Conservation (phyloP, 2,888 invertebrate genomes). For the Monoplex corrugatus region DNA sequence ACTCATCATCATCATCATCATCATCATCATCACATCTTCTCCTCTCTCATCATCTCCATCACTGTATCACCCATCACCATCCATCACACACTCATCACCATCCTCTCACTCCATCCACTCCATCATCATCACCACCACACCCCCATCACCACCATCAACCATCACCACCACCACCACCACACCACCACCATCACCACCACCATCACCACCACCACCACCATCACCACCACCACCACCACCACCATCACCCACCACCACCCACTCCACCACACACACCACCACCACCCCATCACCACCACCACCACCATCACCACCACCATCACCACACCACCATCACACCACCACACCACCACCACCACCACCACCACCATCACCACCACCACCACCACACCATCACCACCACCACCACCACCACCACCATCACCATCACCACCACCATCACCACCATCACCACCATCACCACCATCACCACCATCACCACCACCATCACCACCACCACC, state of each 20-base stretch:
- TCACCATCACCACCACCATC: too few relatives aligned
- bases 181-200: neutral
- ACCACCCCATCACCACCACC: neutral
- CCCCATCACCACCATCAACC: too few relatives aligned
- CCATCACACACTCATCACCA: neutral
- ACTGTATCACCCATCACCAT: neutral
- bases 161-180: neutral
- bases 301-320: neutral
- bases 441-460: too few relatives aligned
- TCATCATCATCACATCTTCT: too few relatives aligned
- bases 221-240: neutral
- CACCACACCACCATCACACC: too few relatives aligned
- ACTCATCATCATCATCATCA: too few relatives aligned
- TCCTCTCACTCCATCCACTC: neutral
- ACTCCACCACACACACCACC: neutral
- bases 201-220: neutral
- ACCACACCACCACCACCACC: too few relatives aligned
- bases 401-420: too few relatives aligned
- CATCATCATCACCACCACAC: neutral
- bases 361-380: too few relatives aligned
- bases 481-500: neutral
- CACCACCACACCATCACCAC: too few relatives aligned
- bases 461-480: too few relatives aligned
- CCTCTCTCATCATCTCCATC: neutral
- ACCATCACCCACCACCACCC: neutral